phyloP scores from a whole-genome alignment of 1,140 invertebrate genomes.

The Portunus trituberculatus region DNA sequence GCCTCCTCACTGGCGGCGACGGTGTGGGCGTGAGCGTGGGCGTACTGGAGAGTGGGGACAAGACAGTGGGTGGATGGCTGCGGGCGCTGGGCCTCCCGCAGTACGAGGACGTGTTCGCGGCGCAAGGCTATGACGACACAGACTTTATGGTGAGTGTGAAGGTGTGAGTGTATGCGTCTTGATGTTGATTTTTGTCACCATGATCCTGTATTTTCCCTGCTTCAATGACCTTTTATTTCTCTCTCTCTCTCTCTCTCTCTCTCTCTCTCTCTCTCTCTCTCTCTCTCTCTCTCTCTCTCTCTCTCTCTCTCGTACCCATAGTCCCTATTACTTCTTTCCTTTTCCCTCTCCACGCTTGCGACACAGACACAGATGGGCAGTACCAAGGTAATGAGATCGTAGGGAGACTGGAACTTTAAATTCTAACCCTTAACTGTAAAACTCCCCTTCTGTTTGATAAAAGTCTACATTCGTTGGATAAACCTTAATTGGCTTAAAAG shows the following conservation, averaged over 20 bases:
- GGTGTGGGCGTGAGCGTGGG: constrained; percentile 44
- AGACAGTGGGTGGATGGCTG: constrained; percentile 68
- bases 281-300: too few species aligned
- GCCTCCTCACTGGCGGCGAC: constrained; percentile 82
- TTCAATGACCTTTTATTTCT: too few species aligned
- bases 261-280: background rate
- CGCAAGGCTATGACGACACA: constrained; percentile 95
- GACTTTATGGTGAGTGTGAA: constrained; percentile 93
- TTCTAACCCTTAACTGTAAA: background rate
- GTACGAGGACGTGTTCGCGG: constrained; percentile 90
- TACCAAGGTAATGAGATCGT: too few species aligned
- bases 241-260: background rate
- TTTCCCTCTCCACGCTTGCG: background rate
- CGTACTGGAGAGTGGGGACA: constrained; percentile 53
- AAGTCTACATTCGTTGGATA: background rate
- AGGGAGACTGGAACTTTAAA: background rate
- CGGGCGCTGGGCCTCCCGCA: constrained; percentile 86
- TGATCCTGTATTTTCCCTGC: background rate
- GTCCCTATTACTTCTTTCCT: background rate
- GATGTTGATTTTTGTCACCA: background rate
- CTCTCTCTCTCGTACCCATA: background rate
- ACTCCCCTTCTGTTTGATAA: background rate
- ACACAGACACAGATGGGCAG: background rate
- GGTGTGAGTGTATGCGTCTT: constrained; percentile 80
- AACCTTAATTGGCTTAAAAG: constrained; percentile 14